These are phyloP conservation scores for Myrmecophaga tridactyla DNA, from an alignment of 2,113 vertebrate genomes.

Conservation along the genomic window DNA sequence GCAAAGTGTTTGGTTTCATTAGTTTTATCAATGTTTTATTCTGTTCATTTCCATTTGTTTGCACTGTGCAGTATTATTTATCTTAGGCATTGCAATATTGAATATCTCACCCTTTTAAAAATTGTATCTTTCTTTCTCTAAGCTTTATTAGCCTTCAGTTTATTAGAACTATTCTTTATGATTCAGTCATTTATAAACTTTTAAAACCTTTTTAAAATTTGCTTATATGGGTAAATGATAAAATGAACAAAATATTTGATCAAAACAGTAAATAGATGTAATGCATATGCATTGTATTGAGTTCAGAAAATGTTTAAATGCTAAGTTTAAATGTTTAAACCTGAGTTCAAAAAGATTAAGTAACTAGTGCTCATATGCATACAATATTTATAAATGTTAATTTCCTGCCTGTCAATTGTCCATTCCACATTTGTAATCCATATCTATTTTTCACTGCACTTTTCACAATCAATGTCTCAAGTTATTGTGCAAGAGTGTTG, in stretches of 20 bases:
- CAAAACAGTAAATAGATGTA: neutral
- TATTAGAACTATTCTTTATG: neutral
- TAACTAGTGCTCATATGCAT: neutral
- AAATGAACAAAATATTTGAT: constrained; percentile 22
- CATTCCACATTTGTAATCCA: neutral
- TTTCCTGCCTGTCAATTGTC: neutral
- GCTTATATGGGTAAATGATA: neutral
- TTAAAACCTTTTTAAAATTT: neutral
- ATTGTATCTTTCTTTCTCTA: neutral
- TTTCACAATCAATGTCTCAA: neutral
- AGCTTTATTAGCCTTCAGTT: neutral
- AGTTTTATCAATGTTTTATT: neutral
- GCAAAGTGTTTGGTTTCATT: neutral
- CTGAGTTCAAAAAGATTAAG: neutral
- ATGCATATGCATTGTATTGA: neutral
- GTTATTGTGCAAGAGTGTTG: neutral
- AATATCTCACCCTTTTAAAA: neutral
- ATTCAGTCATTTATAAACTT: neutral
- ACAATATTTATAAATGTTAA: neutral
- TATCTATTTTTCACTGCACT: neutral
- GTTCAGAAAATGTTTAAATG: neutral
- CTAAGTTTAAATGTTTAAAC: constrained; percentile 21
- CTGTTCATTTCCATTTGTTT: neutral
- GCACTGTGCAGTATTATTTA: neutral
- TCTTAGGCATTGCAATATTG: neutral